phyloP scores from a whole-genome alignment of 2,797 vertebrate genomes.

The Gorsachius magnificus region DNA sequence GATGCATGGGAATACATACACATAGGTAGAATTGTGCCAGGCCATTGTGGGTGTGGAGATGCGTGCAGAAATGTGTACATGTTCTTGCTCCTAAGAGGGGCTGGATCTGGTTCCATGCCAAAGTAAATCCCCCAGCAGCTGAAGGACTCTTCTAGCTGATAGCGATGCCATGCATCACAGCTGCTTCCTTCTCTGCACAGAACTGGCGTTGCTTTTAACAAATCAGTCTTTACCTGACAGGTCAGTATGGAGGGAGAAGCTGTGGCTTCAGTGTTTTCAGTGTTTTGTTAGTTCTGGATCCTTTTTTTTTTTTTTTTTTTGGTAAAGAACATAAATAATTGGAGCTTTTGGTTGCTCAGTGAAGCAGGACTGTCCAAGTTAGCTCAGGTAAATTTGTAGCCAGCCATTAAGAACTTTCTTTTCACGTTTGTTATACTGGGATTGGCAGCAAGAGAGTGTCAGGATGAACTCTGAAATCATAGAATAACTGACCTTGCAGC shows the following conservation, averaged over 20 bases:
- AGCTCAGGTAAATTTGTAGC: neutral
- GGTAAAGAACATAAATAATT: neutral
- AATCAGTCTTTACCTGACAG: neutral
- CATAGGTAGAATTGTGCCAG: neutral
- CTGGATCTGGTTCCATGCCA: neutral
- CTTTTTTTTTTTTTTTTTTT: neutral
- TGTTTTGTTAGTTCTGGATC: neutral
- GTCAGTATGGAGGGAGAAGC: neutral
- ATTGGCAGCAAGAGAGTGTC: neutral
- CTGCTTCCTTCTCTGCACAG: neutral
- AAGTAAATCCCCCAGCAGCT: neutral
- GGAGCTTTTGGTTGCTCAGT: neutral
- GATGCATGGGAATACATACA: neutral
- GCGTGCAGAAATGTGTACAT: neutral
- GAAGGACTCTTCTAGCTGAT: neutral
- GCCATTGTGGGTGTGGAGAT: neutral
- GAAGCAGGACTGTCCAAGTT: neutral
- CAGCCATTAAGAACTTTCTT: neutral
- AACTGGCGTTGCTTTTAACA: neutral
- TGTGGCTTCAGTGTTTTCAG: neutral
- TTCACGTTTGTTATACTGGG: neutral
- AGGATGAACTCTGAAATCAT: neutral
- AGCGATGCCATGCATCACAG: neutral
- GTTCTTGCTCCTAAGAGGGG: neutral
- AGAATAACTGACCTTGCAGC: neutral